Base-by-base conservation (phyloP, 2,888 invertebrate species). In the Pedicia rivosa region DNA sequence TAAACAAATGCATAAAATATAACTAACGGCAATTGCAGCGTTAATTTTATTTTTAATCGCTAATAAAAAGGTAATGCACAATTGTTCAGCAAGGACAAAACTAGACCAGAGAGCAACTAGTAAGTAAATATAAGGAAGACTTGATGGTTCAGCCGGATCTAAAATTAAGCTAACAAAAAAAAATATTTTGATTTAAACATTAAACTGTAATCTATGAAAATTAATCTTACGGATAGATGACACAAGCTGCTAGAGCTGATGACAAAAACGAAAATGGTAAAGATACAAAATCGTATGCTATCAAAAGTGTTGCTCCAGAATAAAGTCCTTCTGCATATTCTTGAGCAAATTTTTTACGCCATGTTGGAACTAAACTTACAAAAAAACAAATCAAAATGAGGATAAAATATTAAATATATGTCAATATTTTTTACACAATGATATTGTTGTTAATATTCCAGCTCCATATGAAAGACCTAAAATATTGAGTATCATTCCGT, bases 271-370 rank as follows among this genome's bases (percentile, higher is more conserved):
- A 84, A 52, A 88, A 77, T 0, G 90, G 88, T 39, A 91, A 60
- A 0, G 83, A 80, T 10, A 83, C 72, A 3, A 87, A 58, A 43
- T 82, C 78, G 59, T 87, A 87, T 0, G 86, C 78, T 1, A 87
- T 64, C 1, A 91, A 64, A 48, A 91, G 71, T 44, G 86, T 72
- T 1, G 84, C 79, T 0, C 91, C 91, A 3, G 83, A 78, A 56
- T 92, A 92, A 1, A 87, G 62, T 0, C 88, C 88, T 57, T 90
- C 88, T 36, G 88, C 77, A 1, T 81, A 76, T 52, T 92, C 92
- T 53, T 91, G 88, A 46, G 87, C 88, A 59, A 88, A 91, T 27
- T 86, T 68, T n/a, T 83, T 86, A n/a, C 91, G 67, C 61, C 83
- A 83, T 22, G 74, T 73, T 3, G 84, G 79, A 64, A 76, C 84